These are phyloP conservation scores for Oenanthe melanoleuca DNA, from an alignment of 2,113 vertebrate genomes.

Conservation along the genomic window DNA sequence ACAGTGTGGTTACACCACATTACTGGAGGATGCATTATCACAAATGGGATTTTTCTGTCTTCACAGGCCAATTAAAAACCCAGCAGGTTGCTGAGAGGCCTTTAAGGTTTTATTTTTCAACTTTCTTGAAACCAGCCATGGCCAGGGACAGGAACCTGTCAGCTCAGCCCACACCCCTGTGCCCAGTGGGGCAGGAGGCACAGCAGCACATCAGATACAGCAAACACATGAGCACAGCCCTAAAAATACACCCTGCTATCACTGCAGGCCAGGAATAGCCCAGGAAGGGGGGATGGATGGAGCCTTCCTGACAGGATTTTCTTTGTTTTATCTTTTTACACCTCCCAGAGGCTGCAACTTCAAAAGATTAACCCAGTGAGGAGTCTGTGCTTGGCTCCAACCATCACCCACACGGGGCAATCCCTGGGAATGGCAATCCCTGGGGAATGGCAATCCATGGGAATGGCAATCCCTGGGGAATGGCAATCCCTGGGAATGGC, in stretches of 20 bases:
- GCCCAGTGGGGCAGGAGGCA: background rate
- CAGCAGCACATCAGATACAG: slow-evolving; percentile 34
- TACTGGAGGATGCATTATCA: background rate
- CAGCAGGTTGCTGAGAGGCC: background rate
- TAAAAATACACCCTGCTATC: slow-evolving; percentile 75
- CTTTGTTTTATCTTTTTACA: slow-evolving; percentile 9
- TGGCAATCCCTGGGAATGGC: background rate
- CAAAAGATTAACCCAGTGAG: background rate
- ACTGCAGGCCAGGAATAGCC: slow-evolving; percentile 63
- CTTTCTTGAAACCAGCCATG: background rate
- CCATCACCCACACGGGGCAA: background rate
- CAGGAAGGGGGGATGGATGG: background rate
- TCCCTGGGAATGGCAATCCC: background rate
- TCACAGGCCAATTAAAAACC: background rate
- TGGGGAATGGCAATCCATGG: background rate
- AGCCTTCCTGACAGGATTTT: background rate
- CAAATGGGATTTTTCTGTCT: background rate
- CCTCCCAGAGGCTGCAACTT: background rate
- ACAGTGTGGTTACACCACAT: background rate
- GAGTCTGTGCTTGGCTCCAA: accelerated
- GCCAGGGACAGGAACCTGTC: background rate
- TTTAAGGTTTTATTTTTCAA: background rate
- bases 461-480: background rate
- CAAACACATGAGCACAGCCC: slow-evolving; percentile 71
- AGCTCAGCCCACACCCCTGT: background rate